Evolutionary conservation across 2,797 vertebrate species (phyloP), one percentile per base, ranked within the genome.

Genomic region (Sorex maritimensis): DNA sequence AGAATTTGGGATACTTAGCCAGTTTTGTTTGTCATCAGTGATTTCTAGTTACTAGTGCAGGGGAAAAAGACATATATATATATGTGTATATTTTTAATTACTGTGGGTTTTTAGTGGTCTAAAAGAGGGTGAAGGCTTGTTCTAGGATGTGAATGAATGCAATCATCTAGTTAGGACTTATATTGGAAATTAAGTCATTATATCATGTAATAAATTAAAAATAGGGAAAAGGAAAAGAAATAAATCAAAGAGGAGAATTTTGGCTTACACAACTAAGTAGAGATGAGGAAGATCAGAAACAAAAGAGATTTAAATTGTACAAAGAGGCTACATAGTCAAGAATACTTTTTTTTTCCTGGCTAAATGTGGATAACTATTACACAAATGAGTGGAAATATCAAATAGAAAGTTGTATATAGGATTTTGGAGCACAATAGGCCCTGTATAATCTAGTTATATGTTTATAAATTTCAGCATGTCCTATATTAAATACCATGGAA

Each of bases 151-250:
- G 75, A 69, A 84, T 15, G 38, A 41, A 77, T 44, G 90, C 34
- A 90, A 87, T 94, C 15, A 55, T 10, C 52, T 69, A 65, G 69
- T 58, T 92, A 52, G 24, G 34, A 71, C 75, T 0, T 58, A 67
- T 49, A 86, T 78, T 63, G 7, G 23, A 86, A 83, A 46, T 63
- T 74, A 92, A 95, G 55, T 24, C 41, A 88, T 28, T 5, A 58
- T 77, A 24, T 73, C 28, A 58, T 2, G 30, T 46, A 23, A 21
- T 68, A 68, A 67, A 34, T 23, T 88, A n/a, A 82, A 49, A 65
- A 13, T 88, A 7, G 67, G 14, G 23, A 15, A 79, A 65, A 91
- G 63, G 69, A 81, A 41, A 80, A 71, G 21, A 79, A 89, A 71
- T 5, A 4, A 44, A 61, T 30, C 26, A 24, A 58, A 86, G 21